Conservation (phyloP, 2,797 vertebrate genomes). For the Thripadectes ignobilis region DNA sequence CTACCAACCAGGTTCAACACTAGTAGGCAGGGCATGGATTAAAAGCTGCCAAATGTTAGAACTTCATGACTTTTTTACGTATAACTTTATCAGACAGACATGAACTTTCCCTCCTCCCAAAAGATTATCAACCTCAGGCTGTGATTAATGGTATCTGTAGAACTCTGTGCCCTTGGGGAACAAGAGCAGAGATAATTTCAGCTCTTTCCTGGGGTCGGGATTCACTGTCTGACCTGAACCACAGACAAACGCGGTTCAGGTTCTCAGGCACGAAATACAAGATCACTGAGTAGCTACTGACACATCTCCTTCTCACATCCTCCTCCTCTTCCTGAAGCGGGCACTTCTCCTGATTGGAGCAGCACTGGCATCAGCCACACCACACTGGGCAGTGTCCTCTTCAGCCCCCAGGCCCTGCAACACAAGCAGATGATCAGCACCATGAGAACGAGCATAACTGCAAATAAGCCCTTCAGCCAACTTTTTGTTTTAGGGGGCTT, state of each 20-base stretch:
- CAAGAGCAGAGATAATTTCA: background rate
- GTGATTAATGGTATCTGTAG: background rate
- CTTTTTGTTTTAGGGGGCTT: background rate
- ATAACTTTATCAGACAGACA: background rate
- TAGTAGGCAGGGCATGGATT: background rate
- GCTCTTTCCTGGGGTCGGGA: background rate
- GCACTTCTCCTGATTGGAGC: constrained; percentile 23
- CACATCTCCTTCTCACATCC: background rate
- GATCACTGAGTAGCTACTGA: background rate
- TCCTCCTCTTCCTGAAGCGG: constrained; percentile 32
- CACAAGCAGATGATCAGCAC: background rate
- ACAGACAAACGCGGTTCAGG: background rate
- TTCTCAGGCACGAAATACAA: background rate
- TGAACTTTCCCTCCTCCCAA: background rate
- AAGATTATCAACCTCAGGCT: background rate
- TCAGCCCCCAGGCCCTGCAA: constrained; percentile 16
- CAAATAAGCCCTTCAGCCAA: background rate
- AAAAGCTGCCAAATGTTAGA: background rate
- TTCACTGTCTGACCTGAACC: background rate
- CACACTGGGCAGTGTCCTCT: background rate
- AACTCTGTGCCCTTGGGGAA: background rate
- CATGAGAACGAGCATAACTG: accelerated
- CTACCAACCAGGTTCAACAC: background rate
- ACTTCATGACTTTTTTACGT: background rate
- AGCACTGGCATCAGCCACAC: background rate